Evolutionary conservation across 2,797 vertebrate species (phyloP).

Genomic region (Lagodon rhomboides): DNA sequence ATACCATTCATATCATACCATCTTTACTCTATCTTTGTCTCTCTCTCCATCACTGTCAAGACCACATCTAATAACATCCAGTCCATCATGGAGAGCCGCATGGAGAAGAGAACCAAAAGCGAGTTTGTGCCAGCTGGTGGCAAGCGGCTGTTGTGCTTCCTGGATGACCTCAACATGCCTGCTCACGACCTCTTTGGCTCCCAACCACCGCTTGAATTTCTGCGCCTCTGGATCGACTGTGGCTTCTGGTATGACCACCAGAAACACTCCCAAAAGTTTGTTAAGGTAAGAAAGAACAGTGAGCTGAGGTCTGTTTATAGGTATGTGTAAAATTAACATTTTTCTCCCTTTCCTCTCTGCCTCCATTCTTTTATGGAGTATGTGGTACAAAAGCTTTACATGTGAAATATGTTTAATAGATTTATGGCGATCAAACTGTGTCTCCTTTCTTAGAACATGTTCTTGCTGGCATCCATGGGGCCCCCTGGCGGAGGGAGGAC

Average conservation of each 20-base stretch:
- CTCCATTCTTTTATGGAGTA: background rate
- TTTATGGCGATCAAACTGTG: background rate
- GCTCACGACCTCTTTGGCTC: slow-evolving; percentile 90
- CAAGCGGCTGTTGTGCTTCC: slow-evolving; percentile 89
- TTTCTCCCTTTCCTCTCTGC: background rate
- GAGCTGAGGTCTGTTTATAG: background rate
- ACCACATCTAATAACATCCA: slow-evolving; percentile 91
- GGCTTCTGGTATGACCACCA: slow-evolving; percentile 93
- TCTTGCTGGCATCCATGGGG: slow-evolving; percentile 92
- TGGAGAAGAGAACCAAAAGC: slow-evolving; percentile 92
- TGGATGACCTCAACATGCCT: slow-evolving; percentile 95
- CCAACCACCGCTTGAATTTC: slow-evolving; percentile 92
- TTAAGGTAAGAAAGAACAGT: slow-evolving; percentile 52
- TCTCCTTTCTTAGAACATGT: slow-evolving; percentile 86
- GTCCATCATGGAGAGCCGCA: slow-evolving; percentile 89
- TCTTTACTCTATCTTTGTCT: slow-evolving; percentile 1
- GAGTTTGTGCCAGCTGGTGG: slow-evolving; percentile 89
- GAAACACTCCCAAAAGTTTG: slow-evolving; percentile 87
- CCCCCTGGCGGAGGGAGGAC: slow-evolving; percentile 92
- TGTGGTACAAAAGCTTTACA: background rate
- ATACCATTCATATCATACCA: too few relatives aligned
- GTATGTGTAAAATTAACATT: background rate
- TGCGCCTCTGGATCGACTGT: slow-evolving; percentile 92
- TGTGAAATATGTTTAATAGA: background rate
- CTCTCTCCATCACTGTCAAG: slow-evolving; percentile 65